Conservation (phyloP, 2,888 invertebrate species). For the Microctonus hyperodae region DNA sequence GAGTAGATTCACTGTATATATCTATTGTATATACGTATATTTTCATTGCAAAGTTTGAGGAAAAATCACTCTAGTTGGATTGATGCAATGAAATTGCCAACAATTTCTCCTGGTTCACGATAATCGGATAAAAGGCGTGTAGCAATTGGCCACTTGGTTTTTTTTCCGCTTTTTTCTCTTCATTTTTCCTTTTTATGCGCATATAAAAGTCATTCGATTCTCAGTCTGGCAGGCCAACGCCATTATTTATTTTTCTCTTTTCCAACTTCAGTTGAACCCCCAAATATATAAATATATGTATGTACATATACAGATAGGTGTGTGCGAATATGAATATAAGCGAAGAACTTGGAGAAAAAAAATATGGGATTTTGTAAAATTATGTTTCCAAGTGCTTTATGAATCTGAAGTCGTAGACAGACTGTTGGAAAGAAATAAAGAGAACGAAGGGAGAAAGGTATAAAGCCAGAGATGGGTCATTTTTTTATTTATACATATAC, state of each 20-base stretch:
- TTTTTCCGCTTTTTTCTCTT: slow-evolving; percentile 3
- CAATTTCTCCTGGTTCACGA: slow-evolving; percentile 20
- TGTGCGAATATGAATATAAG: not conserved
- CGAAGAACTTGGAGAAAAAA: not conserved
- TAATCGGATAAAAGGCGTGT: slow-evolving; percentile 24
- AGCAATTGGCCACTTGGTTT: slow-evolving; percentile 19
- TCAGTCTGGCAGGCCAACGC: slow-evolving; percentile 11
- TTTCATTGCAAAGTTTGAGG: not conserved
- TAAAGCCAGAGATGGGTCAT: too few relatives aligned
- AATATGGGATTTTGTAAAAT: slow-evolving; percentile 19
- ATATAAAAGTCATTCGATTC: slow-evolving; percentile 17
- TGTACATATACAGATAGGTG: too few relatives aligned
- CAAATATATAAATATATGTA: too few relatives aligned
- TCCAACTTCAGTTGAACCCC: not conserved
- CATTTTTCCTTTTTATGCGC: too few relatives aligned
- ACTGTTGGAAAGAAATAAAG: not conserved
- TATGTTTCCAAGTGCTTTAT: slow-evolving; percentile 24
- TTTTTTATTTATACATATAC: too few relatives aligned
- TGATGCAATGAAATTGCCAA: slow-evolving; percentile 17
- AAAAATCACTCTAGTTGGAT: slow-evolving; percentile 2
- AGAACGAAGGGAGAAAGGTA: not conserved
- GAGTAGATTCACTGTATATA: slow-evolving; percentile 16
- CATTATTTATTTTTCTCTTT: slow-evolving; percentile 14
- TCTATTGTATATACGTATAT: not conserved
- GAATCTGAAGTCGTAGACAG: slow-evolving; percentile 6